A percentile compares a stretch with the other conserved stretches of the same genome.
phyloP scores from a whole-genome alignment of 1,140 invertebrate species.

The Scaptodrosophila lebanonensis region DNA sequence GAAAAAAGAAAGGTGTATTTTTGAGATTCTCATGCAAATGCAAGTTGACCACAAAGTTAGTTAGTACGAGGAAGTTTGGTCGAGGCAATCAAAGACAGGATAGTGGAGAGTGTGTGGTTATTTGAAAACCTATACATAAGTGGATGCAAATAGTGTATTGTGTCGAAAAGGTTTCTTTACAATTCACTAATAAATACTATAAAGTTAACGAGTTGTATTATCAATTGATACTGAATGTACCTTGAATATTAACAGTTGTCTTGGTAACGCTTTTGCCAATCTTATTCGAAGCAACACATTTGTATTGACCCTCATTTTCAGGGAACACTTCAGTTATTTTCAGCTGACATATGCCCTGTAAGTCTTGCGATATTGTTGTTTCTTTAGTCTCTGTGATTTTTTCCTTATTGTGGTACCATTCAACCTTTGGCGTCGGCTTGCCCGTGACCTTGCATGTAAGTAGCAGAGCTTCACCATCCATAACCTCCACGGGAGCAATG shows the following conservation, averaged over 20 bases:
- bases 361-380: constrained; percentile 85
- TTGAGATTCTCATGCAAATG: constrained; percentile 37
- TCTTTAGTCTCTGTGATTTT: constrained; percentile 88
- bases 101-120: constrained; percentile 42
- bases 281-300: constrained; percentile 89
- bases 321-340: constrained; percentile 95
- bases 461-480: constrained; percentile 93
- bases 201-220: constrained; percentile 32
- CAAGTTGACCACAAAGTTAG: constrained; percentile 30
- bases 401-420: constrained; percentile 88
- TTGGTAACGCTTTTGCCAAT: constrained; percentile 90
- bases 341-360: constrained; percentile 88
- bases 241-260: constrained; percentile 89
- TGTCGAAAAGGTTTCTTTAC: constrained; percentile 15
- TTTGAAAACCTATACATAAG: constrained; percentile 42
- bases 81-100: constrained; percentile 11
- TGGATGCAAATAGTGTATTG: constrained; percentile 48
- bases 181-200: constrained; percentile 40
- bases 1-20: constrained; percentile 7
- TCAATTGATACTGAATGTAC: constrained; percentile 78
- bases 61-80: constrained; percentile 45
- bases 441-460: constrained; percentile 87
- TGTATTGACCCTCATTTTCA: constrained; percentile 93
- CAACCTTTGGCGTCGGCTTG: constrained; percentile 88
- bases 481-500: constrained; percentile 84